Percentiles rank a stretch among this genome's conserved stretches.
These are phyloP conservation scores for Pteropus rufus DNA, from an alignment of 2,797 vertebrate species.

Conservation along the genomic window DNA sequence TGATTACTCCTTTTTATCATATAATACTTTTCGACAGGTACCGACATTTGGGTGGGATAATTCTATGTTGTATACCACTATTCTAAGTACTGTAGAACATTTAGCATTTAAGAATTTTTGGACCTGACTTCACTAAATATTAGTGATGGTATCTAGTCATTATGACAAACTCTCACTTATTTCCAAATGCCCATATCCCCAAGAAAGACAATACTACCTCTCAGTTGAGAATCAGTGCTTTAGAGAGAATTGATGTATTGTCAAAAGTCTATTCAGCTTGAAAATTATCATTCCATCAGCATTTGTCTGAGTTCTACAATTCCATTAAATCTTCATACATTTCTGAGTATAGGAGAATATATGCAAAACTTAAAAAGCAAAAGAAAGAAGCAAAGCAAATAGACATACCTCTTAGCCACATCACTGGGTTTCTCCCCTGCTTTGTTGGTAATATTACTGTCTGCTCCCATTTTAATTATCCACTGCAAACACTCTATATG, in stretches of 20 bases:
- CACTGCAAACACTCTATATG: constrained; percentile 85
- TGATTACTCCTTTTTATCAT: neutral
- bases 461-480: constrained; percentile 85
- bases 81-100: neutral
- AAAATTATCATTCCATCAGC: neutral
- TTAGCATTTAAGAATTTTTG: neutral
- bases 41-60: neutral
- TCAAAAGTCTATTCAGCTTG: neutral
- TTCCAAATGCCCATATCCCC: neutral
- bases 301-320: neutral
- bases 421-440: constrained; percentile 85
- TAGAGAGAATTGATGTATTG: neutral
- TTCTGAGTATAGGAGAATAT: neutral
- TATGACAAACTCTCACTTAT: neutral
- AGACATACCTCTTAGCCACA: constrained; percentile 84
- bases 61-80: neutral
- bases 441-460: constrained; percentile 82
- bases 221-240: constrained; percentile 21
- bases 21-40: constrained; percentile 17
- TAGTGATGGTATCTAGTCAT: neutral
- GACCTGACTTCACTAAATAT: neutral
- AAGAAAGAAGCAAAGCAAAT: neutral
- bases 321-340: constrained; percentile 20
- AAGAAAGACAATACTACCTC: neutral
- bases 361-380: constrained; percentile 21